Evolutionary conservation across 2,113 vertebrate genomes (phyloP).

Genomic region (Phaethon lepturus): DNA sequence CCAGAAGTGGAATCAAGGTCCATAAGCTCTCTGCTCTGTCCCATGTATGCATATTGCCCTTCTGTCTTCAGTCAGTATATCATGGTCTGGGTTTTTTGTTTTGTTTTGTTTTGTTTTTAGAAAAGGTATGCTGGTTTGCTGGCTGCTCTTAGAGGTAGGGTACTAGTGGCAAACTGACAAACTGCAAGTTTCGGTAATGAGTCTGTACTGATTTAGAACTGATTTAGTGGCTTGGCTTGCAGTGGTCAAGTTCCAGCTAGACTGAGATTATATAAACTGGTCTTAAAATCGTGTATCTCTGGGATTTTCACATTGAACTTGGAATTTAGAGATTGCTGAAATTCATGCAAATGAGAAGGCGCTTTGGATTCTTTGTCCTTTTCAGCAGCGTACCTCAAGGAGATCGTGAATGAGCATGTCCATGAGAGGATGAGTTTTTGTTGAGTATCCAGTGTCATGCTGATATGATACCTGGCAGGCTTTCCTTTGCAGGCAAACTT

Average conservation of each 20-base stretch:
- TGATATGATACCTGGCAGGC: background rate
- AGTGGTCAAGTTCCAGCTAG: background rate
- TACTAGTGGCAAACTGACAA: background rate
- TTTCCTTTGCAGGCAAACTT: background rate
- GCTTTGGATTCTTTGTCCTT: background rate
- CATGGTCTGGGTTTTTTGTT: background rate
- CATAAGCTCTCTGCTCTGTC: background rate
- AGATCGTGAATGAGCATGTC: background rate
- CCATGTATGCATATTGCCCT: fast-evolving
- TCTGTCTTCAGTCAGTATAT: background rate
- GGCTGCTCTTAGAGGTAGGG: background rate
- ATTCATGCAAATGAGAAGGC: background rate
- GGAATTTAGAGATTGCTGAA: background rate
- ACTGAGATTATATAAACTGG: background rate
- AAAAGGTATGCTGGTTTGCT: background rate
- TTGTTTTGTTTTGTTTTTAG: background rate
- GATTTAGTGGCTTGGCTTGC: background rate
- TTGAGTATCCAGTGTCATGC: background rate
- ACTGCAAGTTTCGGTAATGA: background rate
- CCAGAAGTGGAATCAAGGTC: background rate
- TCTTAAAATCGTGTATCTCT: fast-evolving
- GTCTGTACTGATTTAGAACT: background rate
- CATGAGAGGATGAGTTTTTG: background rate
- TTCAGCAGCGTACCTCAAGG: background rate
- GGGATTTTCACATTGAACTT: background rate